Evolutionary conservation across 2,113 vertebrate species (phyloP).

Genomic region (Phoxinus phoxinus): DNA sequence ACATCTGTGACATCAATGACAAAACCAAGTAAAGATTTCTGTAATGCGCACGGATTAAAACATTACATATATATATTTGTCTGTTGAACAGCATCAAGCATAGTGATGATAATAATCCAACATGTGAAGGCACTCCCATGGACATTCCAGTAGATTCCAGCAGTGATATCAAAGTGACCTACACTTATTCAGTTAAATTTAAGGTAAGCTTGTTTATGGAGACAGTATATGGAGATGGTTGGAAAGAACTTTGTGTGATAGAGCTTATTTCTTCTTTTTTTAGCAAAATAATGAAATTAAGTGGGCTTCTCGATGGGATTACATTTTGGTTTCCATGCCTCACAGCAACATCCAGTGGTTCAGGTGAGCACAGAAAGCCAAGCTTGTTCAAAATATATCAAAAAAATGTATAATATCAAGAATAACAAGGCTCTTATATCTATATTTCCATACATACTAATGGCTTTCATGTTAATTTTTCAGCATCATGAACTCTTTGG

Average conservation of each 20-base stretch:
- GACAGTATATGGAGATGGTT: background rate
- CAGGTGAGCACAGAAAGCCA: constrained; percentile 76
- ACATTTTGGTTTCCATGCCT: constrained; percentile 98
- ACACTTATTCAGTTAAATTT: constrained; percentile 90
- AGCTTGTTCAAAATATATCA: background rate
- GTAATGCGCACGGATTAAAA: background rate
- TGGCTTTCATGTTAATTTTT: constrained; percentile 49
- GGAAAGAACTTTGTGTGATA: background rate
- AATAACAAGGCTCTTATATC: background rate
- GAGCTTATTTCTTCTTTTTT: constrained; percentile 43
- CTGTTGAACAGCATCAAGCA: constrained; percentile 83
- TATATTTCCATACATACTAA: background rate
- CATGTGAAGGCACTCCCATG: constrained; percentile 86
- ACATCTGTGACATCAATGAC: background rate
- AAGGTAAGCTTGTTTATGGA: constrained; percentile 70
- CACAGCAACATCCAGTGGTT: constrained; percentile 99
- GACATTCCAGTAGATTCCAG: constrained; percentile 84
- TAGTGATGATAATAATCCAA: constrained; percentile 73
- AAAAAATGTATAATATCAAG: background rate
- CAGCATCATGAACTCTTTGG: constrained; percentile 98
- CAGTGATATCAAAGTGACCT: constrained; percentile 81
- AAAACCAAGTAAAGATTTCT: background rate
- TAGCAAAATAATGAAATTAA: constrained; percentile 87
- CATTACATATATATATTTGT: background rate
- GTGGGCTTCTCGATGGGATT: constrained; percentile 98